A percentile compares a stretch with the other conserved stretches of the same genome.
phyloP scores from a whole-genome alignment of 1,140 invertebrate genomes.

The Atta texana region DNA sequence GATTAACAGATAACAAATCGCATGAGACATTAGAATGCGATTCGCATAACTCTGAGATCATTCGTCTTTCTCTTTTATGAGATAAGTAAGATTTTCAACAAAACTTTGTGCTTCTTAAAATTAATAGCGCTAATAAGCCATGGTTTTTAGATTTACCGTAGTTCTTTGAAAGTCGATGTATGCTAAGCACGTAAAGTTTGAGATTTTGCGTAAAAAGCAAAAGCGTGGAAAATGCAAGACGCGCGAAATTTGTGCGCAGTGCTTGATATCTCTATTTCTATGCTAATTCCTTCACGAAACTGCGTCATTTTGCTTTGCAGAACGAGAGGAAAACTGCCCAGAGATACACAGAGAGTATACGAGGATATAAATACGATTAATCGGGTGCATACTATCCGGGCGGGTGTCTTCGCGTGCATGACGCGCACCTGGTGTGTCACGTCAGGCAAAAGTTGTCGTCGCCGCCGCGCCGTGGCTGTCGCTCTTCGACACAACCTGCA shows the following conservation, averaged over 20 bases:
- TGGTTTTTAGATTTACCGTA: background rate
- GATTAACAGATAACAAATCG: conserved; percentile 17
- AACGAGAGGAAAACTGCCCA: conserved; percentile 56
- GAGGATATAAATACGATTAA: conserved; percentile 79
- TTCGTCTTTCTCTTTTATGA: background rate
- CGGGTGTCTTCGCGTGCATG: conserved; percentile 73
- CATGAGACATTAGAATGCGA: background rate
- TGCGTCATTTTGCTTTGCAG: conserved; percentile 28
- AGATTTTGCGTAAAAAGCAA: no score
- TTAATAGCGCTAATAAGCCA: conserved; percentile 22
- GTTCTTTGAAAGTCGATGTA: background rate
- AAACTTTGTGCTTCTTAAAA: conserved; percentile 2
- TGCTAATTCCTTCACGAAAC: conserved; percentile 37
- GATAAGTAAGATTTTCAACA: background rate
- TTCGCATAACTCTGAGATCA: background rate
- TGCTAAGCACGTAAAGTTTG: background rate
- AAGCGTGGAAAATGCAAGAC: background rate
- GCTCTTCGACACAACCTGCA: conserved; percentile 42
- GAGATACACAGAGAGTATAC: conserved; percentile 39
- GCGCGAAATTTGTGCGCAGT: background rate
- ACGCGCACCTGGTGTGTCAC: conserved; percentile 77
- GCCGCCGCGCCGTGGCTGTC: background rate
- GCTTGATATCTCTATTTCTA: conserved; percentile 49
- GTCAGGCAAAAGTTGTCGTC: conserved; percentile 66
- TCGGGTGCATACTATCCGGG: conserved; percentile 43